A percentile compares a stretch with the other conserved stretches of the same genome.
Conservation (phyloP, 2,797 vertebrate genomes). For the Chelidonichthys spinosus region DNA sequence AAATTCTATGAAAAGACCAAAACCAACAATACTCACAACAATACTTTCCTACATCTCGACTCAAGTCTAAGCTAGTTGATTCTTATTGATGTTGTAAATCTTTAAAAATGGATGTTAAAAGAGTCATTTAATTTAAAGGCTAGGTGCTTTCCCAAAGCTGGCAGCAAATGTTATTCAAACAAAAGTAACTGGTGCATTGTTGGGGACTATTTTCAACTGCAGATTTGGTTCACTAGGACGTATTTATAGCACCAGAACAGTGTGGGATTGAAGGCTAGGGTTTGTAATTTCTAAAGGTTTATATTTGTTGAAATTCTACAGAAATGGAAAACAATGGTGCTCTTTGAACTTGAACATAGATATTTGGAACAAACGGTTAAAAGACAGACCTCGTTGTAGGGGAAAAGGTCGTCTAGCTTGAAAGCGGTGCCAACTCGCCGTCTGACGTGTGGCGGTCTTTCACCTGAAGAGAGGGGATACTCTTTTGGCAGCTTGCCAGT, state of each 20-base stretch:
- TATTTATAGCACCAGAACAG: neutral
- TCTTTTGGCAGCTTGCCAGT: conserved; percentile 96
- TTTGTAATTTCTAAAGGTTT: too few species aligned
- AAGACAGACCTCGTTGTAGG: conserved; percentile 89
- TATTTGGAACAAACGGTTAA: neutral
- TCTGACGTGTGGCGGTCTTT: conserved; percentile 92
- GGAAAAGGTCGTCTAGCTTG: conserved; percentile 93
- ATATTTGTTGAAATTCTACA: too few species aligned
- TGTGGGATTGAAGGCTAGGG: neutral
- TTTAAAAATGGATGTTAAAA: neutral
- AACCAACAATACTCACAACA: conserved; percentile 1
- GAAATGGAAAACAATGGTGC: neutral
- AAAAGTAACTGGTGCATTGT: neutral
- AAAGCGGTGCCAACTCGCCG: conserved; percentile 92
- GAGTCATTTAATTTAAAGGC: neutral
- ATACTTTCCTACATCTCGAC: neutral
- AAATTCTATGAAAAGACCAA: neutral
- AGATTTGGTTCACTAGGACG: neutral
- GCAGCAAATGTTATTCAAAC: neutral
- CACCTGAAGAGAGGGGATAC: conserved; percentile 91
- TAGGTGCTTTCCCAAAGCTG: neutral
- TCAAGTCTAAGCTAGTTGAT: neutral
- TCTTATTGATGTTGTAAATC: neutral
- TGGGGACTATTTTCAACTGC: conserved; percentile 1
- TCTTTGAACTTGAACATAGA: neutral